Evolutionary conservation across 2,113 vertebrate species (phyloP).

Genomic region (Sapayoa aenigma): DNA sequence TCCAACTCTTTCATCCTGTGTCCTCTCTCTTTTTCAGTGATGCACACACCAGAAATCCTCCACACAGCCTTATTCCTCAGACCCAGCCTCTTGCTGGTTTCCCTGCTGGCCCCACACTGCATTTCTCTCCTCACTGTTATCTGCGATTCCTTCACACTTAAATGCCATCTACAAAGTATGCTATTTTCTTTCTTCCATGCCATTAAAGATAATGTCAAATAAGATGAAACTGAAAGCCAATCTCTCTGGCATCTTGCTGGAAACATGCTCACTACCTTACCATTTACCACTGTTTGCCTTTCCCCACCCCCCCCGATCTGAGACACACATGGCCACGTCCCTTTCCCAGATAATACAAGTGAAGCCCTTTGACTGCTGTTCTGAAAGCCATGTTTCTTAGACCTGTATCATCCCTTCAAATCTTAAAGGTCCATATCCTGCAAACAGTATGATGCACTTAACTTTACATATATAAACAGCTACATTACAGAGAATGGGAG

Average conservation of each 20-base stretch:
- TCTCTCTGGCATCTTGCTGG: neutral
- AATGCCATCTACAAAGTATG: conserved; percentile 17
- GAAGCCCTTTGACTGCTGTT: neutral
- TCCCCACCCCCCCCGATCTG: neutral
- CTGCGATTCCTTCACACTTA: conserved; percentile 38
- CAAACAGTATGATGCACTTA: neutral
- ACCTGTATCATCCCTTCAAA: neutral
- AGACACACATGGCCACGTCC: neutral
- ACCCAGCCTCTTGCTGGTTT: neutral
- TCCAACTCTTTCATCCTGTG: neutral
- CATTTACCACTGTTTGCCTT: neutral
- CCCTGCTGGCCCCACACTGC: neutral
- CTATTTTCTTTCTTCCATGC: conserved; percentile 59
- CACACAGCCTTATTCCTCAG: neutral
- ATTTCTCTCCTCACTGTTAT: conserved; percentile 9
- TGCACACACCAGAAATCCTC: neutral
- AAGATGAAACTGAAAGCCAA: conserved; percentile 38
- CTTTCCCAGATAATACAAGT: neutral
- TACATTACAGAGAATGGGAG: conserved; percentile 36
- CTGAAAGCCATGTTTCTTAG: neutral
- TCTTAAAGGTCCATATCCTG: neutral
- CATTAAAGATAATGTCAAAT: conserved; percentile 57
- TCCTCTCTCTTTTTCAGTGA: neutral
- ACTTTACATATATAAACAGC: conserved; percentile 8
- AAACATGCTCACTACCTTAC: neutral